phyloP scores from a whole-genome alignment of 2,113 vertebrate species.

The Helogale parvula region DNA sequence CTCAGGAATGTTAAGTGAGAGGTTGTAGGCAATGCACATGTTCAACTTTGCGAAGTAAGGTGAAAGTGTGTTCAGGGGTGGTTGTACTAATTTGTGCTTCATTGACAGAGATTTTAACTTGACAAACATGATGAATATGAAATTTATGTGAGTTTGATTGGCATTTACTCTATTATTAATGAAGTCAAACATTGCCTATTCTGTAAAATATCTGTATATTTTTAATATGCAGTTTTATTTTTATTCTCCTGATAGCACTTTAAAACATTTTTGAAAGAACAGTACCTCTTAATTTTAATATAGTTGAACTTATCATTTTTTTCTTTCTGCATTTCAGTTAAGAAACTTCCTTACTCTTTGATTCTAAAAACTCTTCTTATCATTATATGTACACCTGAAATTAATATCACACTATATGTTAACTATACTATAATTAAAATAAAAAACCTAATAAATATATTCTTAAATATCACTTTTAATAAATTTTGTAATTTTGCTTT shows the following conservation, averaged over 20 bases:
- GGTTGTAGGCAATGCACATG: not conserved
- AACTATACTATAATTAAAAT: not conserved
- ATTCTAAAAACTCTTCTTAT: not conserved
- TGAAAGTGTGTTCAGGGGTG: not conserved
- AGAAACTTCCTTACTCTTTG: not conserved
- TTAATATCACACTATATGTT: not conserved
- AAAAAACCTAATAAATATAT: not conserved
- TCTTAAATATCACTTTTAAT: not conserved
- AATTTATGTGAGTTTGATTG: not conserved
- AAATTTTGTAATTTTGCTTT: not conserved
- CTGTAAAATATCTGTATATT: not conserved
- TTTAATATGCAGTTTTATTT: not conserved
- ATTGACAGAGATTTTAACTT: not conserved
- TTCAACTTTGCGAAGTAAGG: not conserved
- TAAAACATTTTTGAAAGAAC: not conserved
- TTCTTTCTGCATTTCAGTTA: not conserved
- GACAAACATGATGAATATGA: not conserved
- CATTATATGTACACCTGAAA: not conserved
- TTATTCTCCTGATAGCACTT: not conserved
- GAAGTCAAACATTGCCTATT: not conserved
- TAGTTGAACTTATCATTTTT: not conserved
- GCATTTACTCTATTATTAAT: not conserved
- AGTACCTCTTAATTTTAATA: not conserved
- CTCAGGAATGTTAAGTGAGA: not conserved
- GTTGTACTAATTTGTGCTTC: not conserved